phyloP scores from a whole-genome alignment of 1,140 invertebrate species.

The Drosophila azteca region DNA sequence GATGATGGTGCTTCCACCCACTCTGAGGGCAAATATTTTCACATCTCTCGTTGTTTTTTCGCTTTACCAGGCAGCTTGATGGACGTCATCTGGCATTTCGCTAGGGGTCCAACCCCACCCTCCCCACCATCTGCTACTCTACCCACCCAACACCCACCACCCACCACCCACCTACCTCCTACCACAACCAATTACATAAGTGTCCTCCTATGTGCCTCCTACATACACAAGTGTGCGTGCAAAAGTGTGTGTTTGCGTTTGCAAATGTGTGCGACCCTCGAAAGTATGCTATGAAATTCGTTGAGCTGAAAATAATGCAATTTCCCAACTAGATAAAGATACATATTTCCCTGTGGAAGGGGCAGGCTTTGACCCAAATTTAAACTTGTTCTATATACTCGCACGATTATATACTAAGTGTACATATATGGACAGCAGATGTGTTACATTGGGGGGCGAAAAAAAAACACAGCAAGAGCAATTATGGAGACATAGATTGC shows the following conservation, averaged over 20 bases:
- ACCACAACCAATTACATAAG: conserved; percentile 49
- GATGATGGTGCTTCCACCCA: not conserved
- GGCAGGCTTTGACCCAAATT: conserved; percentile 66
- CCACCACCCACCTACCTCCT: not conserved
- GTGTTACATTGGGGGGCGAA: not conserved
- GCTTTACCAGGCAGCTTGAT: conserved; percentile 48
- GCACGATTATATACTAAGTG: not conserved
- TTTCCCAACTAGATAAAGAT: conserved; percentile 41
- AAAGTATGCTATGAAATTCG: conserved; percentile 67
- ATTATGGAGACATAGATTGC: conserved; percentile 20
- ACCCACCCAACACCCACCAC: too few species aligned
- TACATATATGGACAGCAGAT: not conserved
- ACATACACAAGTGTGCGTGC: too few species aligned
- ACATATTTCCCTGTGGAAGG: conserved; percentile 14
- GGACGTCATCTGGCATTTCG: conserved; percentile 7
- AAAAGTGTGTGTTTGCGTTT: conserved; percentile 2
- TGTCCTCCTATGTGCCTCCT: not conserved
- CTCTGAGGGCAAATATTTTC: conserved; percentile 36
- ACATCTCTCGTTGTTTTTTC: conserved; percentile 46
- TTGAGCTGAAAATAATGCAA: conserved; percentile 61
- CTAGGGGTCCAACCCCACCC: too few species aligned
- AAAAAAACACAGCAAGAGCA: conserved; percentile 16
- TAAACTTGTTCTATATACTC: conserved; percentile 29
- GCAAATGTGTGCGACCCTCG: conserved; percentile 17
- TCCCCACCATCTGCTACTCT: too few species aligned